Evolutionary conservation across 2,888 invertebrate species (phyloP).

Genomic region (Lissocephala sabroskyi): DNA sequence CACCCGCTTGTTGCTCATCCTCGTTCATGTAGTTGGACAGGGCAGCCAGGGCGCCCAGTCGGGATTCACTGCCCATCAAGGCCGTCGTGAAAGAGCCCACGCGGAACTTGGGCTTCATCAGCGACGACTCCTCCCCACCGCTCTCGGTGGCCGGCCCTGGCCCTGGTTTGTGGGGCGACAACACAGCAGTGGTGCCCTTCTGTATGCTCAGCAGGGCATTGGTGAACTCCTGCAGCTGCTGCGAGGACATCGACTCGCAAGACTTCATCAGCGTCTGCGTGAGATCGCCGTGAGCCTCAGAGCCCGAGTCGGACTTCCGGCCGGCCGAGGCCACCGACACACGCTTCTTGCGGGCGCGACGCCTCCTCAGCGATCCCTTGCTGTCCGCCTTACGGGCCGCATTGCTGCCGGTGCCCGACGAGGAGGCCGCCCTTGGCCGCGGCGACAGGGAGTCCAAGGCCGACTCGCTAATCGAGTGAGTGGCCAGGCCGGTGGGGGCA

Average conservation of each 20-base stretch:
- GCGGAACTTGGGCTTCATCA: conserved; percentile 78
- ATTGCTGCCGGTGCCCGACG: conserved; percentile 46
- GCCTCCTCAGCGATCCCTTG: conserved; percentile 70
- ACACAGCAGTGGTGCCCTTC: conserved; percentile 18
- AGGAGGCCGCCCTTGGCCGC: conserved; percentile 51
- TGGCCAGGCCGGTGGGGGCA: conserved; percentile 74
- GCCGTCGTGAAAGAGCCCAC: conserved; percentile 75
- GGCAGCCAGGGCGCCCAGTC: conserved; percentile 71
- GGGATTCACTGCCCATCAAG: conserved; percentile 64
- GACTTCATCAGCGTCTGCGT: conserved; percentile 75
- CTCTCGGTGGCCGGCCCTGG: conserved; percentile 24
- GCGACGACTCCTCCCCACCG: conserved; percentile 73
- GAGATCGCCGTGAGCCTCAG: conserved; percentile 72
- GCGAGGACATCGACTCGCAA: conserved; percentile 75
- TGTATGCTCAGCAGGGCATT: conserved; percentile 70
- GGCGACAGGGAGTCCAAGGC: conserved; percentile 84
- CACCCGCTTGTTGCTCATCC: conserved; percentile 69
- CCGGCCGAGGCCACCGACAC: conserved; percentile 51
- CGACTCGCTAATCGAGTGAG: conserved; percentile 91
- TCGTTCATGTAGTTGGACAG: conserved; percentile 71
- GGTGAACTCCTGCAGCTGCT: conserved; percentile 76
- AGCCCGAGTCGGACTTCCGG: conserved; percentile 75
- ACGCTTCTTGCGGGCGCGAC: conserved; percentile 70
- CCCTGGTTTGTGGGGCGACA: conserved; percentile 13
- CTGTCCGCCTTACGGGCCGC: conserved; percentile 67